Evolutionary conservation across 2,113 vertebrate species (phyloP), one percentile per base, ranked within the genome.

Genomic region (Vulpes vulpes): DNA sequence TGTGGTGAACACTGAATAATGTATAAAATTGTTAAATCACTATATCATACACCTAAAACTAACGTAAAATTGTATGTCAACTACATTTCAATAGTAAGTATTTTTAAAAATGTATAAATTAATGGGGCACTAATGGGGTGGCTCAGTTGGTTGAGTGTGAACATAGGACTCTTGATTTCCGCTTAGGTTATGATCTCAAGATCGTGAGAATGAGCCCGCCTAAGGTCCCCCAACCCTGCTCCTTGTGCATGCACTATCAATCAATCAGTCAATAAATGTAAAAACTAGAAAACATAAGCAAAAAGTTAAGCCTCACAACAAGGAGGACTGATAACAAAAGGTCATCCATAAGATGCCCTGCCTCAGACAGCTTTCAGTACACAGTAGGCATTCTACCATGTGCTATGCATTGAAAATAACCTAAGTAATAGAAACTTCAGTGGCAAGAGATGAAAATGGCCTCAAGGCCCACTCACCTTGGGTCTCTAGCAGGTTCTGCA

Each of bases 401-500:
- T 14, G 23, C 57, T n/a, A 2, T 12, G 4, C 35, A 38, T 4
- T 23, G 8, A 35, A 74, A 82, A 96, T 35, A 65, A 65, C 14
- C 20, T 32, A 65, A 1, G 11, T 32, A 64, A 86, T 11, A 64
- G 53, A 30, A 90, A 27, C 32, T 49, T 67, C 57, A 65, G 35
- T 27, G 16, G 32, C 22, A 55, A 92, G 78, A 78, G 27, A 60
- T 12, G 4, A 62, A 49, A 85, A 73, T 1, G 6, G n/a, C 55
- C 81, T 14, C 10, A 22, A 38, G 93, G 98, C 11, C 81, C 86
- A 94, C 99, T 98, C 98, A 99, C 99, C 99, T 92, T 99, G 99
- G n/a, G 99, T 99, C 97, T 99, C 99, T 85, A 99, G 98, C 95
- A 99, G 98, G 95, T 99, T 99, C 97, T 99, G 99, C 89, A 99